A percentile compares a stretch with the other conserved stretches of the same genome.
phyloP scores from a whole-genome alignment of 1,140 invertebrate species.

The Drosophila mojavensis region DNA sequence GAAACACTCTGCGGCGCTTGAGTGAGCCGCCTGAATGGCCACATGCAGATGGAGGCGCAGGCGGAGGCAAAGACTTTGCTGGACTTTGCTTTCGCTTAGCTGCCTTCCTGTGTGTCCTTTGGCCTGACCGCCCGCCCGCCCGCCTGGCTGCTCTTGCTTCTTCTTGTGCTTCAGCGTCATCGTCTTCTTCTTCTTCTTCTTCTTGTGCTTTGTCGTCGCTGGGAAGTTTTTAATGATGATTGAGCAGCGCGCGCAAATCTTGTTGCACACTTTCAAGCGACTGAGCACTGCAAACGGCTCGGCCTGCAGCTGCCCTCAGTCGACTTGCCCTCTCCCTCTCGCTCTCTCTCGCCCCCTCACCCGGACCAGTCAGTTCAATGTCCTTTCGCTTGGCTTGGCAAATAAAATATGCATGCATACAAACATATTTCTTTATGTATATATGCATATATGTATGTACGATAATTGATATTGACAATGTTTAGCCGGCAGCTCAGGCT shows the following conservation, averaged over 20 bases:
- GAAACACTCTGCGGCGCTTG: conserved; percentile 77
- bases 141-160: background rate
- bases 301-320: background rate
- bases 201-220: background rate
- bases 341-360: background rate
- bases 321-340: background rate
- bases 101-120: conserved; percentile 7
- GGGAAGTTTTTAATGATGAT: conserved; percentile 70
- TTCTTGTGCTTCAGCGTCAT: no score
- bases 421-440: conserved; percentile 8
- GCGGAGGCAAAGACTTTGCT: conserved; percentile 34
- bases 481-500: background rate
- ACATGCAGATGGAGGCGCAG: conserved; percentile 37
- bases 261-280: conserved; percentile 63
- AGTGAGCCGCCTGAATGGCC: conserved; percentile 63
- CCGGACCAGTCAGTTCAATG: background rate
- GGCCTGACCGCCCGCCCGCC: background rate
- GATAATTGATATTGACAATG: conserved; percentile 67
- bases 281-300: conserved; percentile 45
- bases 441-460: conserved; percentile 5
- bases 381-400: conserved; percentile 59
- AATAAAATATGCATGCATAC: conserved; percentile 34
- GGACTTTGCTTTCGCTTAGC: conserved; percentile 26
- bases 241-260: conserved; percentile 64
- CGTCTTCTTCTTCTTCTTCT: background rate